Conservation (phyloP, 2,797 vertebrate species). For the Rhinatrema bivittatum region DNA sequence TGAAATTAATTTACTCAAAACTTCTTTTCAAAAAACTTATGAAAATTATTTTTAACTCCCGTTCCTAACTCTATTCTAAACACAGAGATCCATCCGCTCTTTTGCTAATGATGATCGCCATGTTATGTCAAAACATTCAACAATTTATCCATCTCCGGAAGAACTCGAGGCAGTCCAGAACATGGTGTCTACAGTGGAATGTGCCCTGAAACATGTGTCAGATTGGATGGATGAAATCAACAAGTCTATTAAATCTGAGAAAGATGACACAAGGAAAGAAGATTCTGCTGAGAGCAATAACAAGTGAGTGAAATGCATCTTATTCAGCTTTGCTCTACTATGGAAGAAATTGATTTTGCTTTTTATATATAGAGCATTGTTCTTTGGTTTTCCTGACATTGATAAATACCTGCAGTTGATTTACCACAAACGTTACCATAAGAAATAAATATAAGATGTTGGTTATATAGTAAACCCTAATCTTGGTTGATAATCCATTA, state of each 20-base stretch:
- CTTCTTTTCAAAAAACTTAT: too few species aligned
- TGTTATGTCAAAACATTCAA: conserved; percentile 97
- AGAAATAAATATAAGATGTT: too few species aligned
- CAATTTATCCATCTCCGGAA: conserved; percentile 92
- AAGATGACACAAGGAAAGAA: conserved; percentile 46
- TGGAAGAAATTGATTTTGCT: conserved; percentile 5
- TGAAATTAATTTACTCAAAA: too few species aligned
- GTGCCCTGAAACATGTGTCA: conserved; percentile 94
- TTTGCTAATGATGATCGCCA: conserved; percentile 98
- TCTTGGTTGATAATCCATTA: too few species aligned
- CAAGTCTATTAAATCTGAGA: conserved; percentile 42
- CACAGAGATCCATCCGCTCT: conserved; percentile 93
- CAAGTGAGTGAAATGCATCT: conserved; percentile 59
- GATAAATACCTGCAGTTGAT: too few species aligned
- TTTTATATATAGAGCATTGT: neutral
- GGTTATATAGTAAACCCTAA: too few species aligned
- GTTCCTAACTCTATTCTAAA: too few species aligned
- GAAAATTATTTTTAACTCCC: too few species aligned
- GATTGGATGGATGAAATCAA: conserved; percentile 88
- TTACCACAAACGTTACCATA: too few species aligned
- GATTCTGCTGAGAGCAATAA: conserved; percentile 65
- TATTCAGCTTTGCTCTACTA: conserved; percentile 1
- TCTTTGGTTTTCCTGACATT: conserved; percentile 10
- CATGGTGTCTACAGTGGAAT: conserved; percentile 93
- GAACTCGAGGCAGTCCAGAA: conserved; percentile 95